Base-by-base conservation (phyloP, 2,888 invertebrate genomes). In the Tineola bisselliella region DNA sequence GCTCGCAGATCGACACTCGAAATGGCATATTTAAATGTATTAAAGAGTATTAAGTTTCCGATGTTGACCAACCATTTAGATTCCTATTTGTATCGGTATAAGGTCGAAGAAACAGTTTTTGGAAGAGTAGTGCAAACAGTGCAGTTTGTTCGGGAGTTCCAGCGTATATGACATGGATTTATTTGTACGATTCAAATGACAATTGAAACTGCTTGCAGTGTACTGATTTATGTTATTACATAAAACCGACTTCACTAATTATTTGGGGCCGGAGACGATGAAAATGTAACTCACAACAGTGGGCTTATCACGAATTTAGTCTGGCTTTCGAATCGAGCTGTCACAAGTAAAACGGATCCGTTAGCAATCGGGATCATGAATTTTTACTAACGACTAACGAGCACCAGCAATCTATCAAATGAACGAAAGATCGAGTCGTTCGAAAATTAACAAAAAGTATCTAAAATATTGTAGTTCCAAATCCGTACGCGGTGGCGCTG, bases 1-100 rank as follows among this genome's bases (percentile, higher is more conserved):
- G 76, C 77, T 76, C 77, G 79, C 78, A 77, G 72, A 82, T 83
- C 83, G 82, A 82, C 82, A 84, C 81, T 81, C 79, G 70, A 76
- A 79, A 79, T 77, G 74, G 76, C 76, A 82, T 83, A 82, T 81
- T 79, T 79, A 84, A 82, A 48, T 59, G 6, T 17, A 17, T 44
- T 30, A 44, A 59, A 60, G 44, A 5, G 60, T 30, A 44, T 12
- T 60, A 60, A 44, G 59, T 44, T 30, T 15, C 18, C 6, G n/a
- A 43, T 12, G 17, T 18, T 18, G 17, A 6, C 17, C n/a, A 30
- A 13, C 33, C 1, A 19, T 59, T 59, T 44, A 17, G 3, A 19
- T 19, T 15, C 18, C 18, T 43, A 19, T 15, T n/a, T 8, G 6
- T 11, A 59, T 44, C 8, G 15, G 15, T 11, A 43, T 59, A 59